Evolutionary conservation across 2,797 vertebrate species (phyloP), one percentile per base, ranked within the genome.

Genomic region (Oreonectes daqikongensis): DNA sequence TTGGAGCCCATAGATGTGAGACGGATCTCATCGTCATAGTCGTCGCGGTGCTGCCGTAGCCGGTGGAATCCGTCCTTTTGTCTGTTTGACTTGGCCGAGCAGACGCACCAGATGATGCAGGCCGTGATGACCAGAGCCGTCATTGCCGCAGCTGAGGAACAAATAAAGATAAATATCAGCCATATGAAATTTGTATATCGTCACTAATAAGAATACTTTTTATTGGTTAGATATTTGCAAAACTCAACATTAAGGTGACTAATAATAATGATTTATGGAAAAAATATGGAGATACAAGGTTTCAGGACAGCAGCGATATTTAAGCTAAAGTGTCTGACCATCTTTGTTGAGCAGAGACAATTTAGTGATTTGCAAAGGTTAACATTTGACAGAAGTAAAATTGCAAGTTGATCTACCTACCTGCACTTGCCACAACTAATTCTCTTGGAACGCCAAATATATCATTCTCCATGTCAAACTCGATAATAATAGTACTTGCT

Each of bases 61-160:
- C 97, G 95, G 84, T 99, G 98, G 87, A 99, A 99, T 30, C 97
- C 98, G 0, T 99, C 97, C 83, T 99, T 99, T 78, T 99, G 96
- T 32, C 88, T 94, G 87, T 95, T 97, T 42, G 98, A 98, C 86
- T 99, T 99, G 81, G 94, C 95, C 0, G 96, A 95, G 75, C 98
- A 99, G 64, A 99, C 95, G 2, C 97, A 98, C 97, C 96, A 98
- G 90, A 99, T 97, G 87, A 99, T 99, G 81, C 95, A 99, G 18
- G 96, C 95, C 0, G 97, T 99, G 78, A 99, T 91, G 68, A 97
- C 88, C 86, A 99, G 69, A 0, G 98, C 98, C 0, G 96, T 97
- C 97, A 99, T 97, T 63, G 95, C 94, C 57, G 97, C 97, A n/a
- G 95, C 98, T 99, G 87, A 70, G 24, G 17, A 24, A 55, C 18